Evolutionary conservation across 2,797 vertebrate species (phyloP).

Genomic region (Buphagus erythrorhynchus): DNA sequence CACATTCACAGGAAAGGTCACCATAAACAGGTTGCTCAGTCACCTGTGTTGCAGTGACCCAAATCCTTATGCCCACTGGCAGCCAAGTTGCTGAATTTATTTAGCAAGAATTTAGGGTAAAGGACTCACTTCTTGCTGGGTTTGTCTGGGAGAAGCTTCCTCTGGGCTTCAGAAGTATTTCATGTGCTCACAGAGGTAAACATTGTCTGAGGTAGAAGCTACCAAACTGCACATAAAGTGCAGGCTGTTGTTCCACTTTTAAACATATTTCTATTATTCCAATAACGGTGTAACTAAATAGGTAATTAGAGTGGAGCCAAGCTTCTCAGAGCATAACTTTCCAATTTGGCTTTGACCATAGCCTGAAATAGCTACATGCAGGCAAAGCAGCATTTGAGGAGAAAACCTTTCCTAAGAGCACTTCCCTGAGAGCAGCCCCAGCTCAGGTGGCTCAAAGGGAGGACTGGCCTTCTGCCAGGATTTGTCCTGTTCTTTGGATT

Average conservation of each 20-base stretch:
- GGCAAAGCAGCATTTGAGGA: background rate
- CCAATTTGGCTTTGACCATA: background rate
- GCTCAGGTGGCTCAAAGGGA: background rate
- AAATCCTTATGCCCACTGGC: background rate
- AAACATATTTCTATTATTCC: background rate
- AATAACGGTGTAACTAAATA: background rate
- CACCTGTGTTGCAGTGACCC: background rate
- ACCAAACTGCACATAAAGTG: background rate
- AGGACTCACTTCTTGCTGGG: background rate
- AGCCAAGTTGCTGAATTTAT: background rate
- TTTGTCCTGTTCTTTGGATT: background rate
- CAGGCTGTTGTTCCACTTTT: background rate
- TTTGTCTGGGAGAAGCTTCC: background rate
- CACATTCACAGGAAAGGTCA: background rate
- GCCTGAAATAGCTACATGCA: background rate
- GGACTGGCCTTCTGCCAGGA: constrained; percentile 13
- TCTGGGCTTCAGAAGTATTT: background rate
- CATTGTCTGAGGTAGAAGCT: background rate
- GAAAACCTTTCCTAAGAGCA: background rate
- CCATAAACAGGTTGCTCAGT: background rate
- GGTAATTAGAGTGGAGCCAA: background rate
- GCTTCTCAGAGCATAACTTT: background rate
- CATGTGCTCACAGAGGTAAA: background rate
- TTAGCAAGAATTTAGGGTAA: background rate
- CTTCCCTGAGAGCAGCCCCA: background rate